phyloP scores from a whole-genome alignment of 2,888 invertebrate genomes.

The Trissoscelio sp. region DNA sequence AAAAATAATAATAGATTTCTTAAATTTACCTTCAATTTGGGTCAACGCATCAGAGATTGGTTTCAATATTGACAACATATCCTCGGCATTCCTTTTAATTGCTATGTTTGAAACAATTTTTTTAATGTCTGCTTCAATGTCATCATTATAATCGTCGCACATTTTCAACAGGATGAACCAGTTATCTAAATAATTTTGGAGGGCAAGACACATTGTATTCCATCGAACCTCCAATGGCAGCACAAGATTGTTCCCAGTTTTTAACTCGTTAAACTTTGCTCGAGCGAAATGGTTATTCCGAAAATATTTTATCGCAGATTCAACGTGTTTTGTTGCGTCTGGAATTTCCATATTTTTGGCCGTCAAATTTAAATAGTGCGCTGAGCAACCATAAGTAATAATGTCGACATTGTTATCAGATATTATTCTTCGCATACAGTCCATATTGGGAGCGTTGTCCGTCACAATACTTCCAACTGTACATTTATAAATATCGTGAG shows the following conservation, averaged over 20 bases:
- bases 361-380: slow-evolving; percentile 35
- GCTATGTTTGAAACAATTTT: slow-evolving; percentile 42
- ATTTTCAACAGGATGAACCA: slow-evolving; percentile 43
- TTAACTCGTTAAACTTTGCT: slow-evolving; percentile 21
- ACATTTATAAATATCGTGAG: neutral
- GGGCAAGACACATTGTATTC: slow-evolving; percentile 37
- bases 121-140: slow-evolving; percentile 35
- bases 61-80: slow-evolving; percentile 26
- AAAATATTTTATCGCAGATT: slow-evolving; percentile 27
- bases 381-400: slow-evolving; percentile 38
- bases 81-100: slow-evolving; percentile 41
- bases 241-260: slow-evolving; percentile 16
- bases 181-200: slow-evolving; percentile 43
- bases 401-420: neutral
- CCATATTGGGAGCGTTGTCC: slow-evolving; percentile 37
- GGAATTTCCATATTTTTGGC: slow-evolving; percentile 32
- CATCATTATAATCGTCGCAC: slow-evolving; percentile 39
- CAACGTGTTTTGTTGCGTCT: slow-evolving; percentile 26
- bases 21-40: slow-evolving; percentile 8
- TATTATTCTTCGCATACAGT: neutral
- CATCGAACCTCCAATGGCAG: slow-evolving; percentile 25
- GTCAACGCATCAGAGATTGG: slow-evolving; percentile 39
- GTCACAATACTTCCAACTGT: slow-evolving; percentile 32
- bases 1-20: neutral
- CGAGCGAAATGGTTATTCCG: slow-evolving; percentile 38